Conservation (phyloP, 2,888 invertebrate genomes). For the Cerceris rybyensis region DNA sequence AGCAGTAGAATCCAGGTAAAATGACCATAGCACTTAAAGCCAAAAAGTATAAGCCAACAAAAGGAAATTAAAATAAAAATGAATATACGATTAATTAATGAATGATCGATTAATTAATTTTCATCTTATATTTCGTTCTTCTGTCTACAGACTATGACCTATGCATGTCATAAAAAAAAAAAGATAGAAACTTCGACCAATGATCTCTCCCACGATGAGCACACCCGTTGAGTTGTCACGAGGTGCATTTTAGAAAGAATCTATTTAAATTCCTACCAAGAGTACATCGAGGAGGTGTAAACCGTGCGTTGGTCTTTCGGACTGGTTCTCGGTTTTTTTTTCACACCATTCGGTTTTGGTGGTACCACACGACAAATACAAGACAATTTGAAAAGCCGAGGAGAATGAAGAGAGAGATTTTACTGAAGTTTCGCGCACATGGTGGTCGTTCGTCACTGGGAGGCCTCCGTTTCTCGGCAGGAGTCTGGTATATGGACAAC, state of each 20-base stretch:
- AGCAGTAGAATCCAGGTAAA: too few species aligned
- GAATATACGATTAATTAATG: too few species aligned
- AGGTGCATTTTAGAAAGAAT: conserved; percentile 35
- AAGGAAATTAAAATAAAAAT: too few species aligned
- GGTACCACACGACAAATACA: conserved; percentile 41
- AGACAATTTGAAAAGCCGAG: conserved; percentile 56
- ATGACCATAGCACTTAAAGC: too few species aligned
- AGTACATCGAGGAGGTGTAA: conserved; percentile 66
- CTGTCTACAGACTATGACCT: neutral
- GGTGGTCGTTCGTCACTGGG: conserved; percentile 65
- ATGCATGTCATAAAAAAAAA: neutral
- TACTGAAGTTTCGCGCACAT: conserved; percentile 57
- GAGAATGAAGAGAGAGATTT: conserved; percentile 18
- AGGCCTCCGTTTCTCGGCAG: conserved; percentile 70
- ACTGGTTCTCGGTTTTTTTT: conserved; percentile 33
- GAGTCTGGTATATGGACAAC: conserved; percentile 63
- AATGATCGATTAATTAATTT: too few species aligned
- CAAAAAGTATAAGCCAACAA: too few species aligned
- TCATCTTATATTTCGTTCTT: too few species aligned
- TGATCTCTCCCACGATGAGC: conserved; percentile 63
- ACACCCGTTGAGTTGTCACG: conserved; percentile 23
- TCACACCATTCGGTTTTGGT: conserved; percentile 45
- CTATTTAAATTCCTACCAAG: conserved; percentile 62
- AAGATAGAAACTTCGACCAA: neutral
- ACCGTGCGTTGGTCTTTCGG: conserved; percentile 69